Evolutionary conservation across 2,888 invertebrate genomes (phyloP).

Genomic region (Deilephila elpenor): DNA sequence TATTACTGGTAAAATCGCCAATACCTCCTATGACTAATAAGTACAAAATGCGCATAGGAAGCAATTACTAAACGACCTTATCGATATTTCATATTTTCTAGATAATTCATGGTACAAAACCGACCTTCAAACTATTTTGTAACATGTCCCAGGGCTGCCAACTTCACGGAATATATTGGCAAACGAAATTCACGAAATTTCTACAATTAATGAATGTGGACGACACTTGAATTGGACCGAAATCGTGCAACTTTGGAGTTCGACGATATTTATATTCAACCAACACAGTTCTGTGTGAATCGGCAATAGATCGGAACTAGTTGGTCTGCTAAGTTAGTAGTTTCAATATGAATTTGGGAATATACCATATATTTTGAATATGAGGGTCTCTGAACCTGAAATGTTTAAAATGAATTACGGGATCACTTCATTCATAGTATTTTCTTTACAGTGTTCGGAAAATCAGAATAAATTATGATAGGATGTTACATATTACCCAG

Average conservation of each 20-base stretch:
- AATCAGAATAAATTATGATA: too few relatives aligned
- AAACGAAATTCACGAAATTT: not conserved
- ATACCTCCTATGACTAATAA: not conserved
- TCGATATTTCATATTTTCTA: constrained; percentile 3
- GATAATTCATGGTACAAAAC: constrained; percentile 3
- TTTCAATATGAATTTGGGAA: not conserved
- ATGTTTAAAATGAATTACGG: too few relatives aligned
- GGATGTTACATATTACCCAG: too few relatives aligned
- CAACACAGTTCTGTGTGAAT: not conserved
- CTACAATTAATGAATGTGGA: not conserved
- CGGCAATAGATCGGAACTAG: not conserved
- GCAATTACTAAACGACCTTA: constrained; percentile 7
- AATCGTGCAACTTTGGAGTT: not conserved
- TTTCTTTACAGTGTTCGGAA: too few relatives aligned
- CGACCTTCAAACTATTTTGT: constrained; percentile 8
- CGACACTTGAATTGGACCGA: not conserved
- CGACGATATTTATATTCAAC: not conserved
- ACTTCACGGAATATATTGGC: constrained; percentile 2
- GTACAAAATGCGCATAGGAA: constrained; percentile 4
- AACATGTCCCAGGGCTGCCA: not conserved
- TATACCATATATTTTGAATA: not conserved
- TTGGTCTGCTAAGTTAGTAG: not conserved
- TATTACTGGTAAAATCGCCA: not conserved
- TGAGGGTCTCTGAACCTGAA: too few relatives aligned
- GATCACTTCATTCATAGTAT: too few relatives aligned